Base-by-base conservation (phyloP, 2,113 vertebrate genomes). In the Centropristis striata region DNA sequence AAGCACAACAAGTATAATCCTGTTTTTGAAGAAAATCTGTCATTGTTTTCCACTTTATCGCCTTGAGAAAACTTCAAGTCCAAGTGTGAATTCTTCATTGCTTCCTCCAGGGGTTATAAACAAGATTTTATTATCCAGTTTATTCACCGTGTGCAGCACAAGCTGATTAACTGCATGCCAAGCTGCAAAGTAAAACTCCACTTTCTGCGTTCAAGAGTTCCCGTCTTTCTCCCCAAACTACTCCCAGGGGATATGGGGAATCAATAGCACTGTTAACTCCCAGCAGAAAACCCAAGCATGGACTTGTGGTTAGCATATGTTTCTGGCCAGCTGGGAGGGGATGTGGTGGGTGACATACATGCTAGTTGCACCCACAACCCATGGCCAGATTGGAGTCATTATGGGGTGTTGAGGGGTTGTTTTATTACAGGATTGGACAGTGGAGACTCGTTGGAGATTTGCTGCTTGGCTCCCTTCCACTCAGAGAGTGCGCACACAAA, bases 301-400 rank as follows among this genome's bases (percentile, higher is more conserved):
- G 72, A 81, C 58, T 78, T 79, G 83, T 65, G 85, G 89, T 86
- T 69, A 65, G 71, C 67, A 60, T 85, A 79, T 87, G 84, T 91
- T 88, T 78, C 76, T 82, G 83, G 86, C 85, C 65, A 78, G 50
- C 39, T 47, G 51, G 81, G 76, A 81, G 51, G 85, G 92, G 88
- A 91, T 90, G 83, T 68, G 74, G 86, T 69, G 67, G 81, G 78
- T 87, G 78, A 90, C 75, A 80, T 71, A 80, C 82, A 83, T 79
- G 81, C 81, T 70, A 77, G 78, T 75, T 71, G 84, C 86, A 92
- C 85, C 89, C 91, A 82, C 86, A 92, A 84, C 80, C 75, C 51
- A 5, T 46, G 78, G 87, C 81, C 90, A 90, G 71, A 87, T 82
- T 92, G 92, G 80, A 92, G 80, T 91, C 84, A 92, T 93, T 93